Conservation (phyloP, 1,140 invertebrate genomes). For the Antheraea mylitta region DNA sequence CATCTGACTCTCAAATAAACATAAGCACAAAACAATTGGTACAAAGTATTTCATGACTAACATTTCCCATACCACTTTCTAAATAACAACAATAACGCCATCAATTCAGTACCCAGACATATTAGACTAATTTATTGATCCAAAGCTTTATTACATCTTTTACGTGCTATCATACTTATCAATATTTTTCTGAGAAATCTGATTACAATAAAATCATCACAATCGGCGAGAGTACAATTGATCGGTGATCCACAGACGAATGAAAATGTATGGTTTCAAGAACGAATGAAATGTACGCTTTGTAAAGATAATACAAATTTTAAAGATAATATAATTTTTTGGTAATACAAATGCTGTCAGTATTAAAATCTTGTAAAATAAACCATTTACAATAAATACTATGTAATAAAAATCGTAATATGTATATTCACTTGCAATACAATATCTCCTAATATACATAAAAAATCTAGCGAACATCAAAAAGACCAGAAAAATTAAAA, state of each 20-base stretch:
- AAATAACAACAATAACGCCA: background rate
- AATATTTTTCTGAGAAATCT: background rate
- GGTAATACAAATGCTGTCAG: no score
- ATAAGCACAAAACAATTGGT: slow-evolving; percentile 58
- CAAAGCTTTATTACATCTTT: background rate
- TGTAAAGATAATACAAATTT: background rate
- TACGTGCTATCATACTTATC: background rate
- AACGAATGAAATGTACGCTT: background rate
- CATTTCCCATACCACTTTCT: slow-evolving; percentile 57
- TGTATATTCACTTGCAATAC: no score
- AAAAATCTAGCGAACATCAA: no score
- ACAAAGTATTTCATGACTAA: slow-evolving; percentile 65
- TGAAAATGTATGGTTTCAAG: background rate
- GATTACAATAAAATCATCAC: background rate
- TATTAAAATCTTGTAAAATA: no score
- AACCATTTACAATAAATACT: no score
- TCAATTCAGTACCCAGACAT: background rate
- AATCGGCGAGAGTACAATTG: background rate
- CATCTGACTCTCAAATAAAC: slow-evolving; percentile 44
- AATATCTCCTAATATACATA: no score
- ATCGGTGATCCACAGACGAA: background rate
- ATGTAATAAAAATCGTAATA: no score
- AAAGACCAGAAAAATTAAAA: no score
- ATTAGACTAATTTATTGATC: background rate
- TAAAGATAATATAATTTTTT: background rate